Evolutionary conservation across 2,113 vertebrate genomes (phyloP), one percentile per base, ranked within the genome.

Genomic region (Oryzias melastigma): DNA sequence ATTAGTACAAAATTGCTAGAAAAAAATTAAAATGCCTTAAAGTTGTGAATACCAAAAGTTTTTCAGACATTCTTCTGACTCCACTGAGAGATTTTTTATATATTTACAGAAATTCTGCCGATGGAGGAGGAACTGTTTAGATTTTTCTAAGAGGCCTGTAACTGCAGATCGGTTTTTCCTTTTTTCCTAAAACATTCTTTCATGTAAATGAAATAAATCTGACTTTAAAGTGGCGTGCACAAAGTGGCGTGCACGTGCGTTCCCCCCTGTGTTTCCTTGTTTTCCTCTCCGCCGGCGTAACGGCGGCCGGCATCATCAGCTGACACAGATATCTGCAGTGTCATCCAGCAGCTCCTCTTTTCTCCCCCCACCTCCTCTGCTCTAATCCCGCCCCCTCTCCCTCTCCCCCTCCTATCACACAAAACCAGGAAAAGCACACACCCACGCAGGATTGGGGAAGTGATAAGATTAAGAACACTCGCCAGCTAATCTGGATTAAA

Each of bases 401-500:
- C 52, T 74, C 58, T 70, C 57, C 66, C 73, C 64, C 71, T 67
- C 66, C 58, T 66, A 75, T 77, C 79, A 78, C 73, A 68, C 68
- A 75, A 82, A 86, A 88, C 68, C 78, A 85, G 87, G 79, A 88
- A 89, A 89, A 86, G 87, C 82, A 83, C 81, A 86, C 85, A 83
- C 82, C 84, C 85, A 85, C 79, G 52, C 25, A 14, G 84, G 88
- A 88, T 88, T 84, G 89, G 70, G 61, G 78, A 83, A 88, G 88
- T 88, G 90, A 89, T 90, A 80, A 83, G 90, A 91, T 91, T 92
- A 92, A 88, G 83, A 84, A 81, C 76, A 72, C 85, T 87, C 85
- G 78, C 83, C 71, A 52, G 89, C 85, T 92, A 91, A 92, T 93
- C 90, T 91, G 90, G 86, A 86, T 93, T 90, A 90, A 84, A 86